A percentile compares a stretch with the other conserved stretches of the same genome.
Evolutionary conservation across 2,113 vertebrate genomes (phyloP).

Genomic region (Cyanoramphus novaezelandiae): DNA sequence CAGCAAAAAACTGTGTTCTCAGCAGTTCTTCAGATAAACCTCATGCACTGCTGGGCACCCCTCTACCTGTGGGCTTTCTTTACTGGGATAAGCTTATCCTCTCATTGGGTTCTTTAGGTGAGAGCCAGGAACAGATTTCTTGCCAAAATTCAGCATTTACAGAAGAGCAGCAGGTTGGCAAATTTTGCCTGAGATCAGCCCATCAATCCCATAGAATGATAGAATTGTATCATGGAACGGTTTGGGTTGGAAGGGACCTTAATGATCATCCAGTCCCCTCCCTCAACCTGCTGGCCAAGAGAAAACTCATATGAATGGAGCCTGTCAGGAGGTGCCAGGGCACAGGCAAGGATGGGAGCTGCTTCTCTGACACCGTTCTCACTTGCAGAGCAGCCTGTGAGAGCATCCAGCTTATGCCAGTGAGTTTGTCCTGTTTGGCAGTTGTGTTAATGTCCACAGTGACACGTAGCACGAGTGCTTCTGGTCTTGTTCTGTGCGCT

Average conservation of each 20-base stretch:
- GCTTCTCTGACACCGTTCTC: neutral
- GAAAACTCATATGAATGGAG: too few species aligned
- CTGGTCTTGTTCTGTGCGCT: neutral
- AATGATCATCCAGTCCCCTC: neutral
- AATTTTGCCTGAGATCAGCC: neutral
- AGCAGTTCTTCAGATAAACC: neutral
- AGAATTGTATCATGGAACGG: neutral
- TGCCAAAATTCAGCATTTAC: neutral
- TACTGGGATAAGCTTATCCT: neutral
- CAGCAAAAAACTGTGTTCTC: neutral
- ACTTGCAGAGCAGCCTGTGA: neutral
- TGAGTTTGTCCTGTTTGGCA: neutral
- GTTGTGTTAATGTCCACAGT: neutral
- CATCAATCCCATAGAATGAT: neutral
- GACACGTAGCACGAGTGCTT: neutral
- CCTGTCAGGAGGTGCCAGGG: neutral
- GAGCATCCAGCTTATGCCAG: rapidly evolving
- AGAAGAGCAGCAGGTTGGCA: neutral
- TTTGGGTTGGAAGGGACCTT: neutral
- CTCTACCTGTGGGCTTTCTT: neutral
- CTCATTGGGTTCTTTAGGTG: neutral
- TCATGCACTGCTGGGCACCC: neutral
- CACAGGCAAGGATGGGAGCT: neutral
- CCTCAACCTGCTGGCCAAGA: neutral
- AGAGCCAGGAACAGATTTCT: neutral